phyloP scores from a whole-genome alignment of 2,113 vertebrate species.

The Coreoperca whiteheadi region DNA sequence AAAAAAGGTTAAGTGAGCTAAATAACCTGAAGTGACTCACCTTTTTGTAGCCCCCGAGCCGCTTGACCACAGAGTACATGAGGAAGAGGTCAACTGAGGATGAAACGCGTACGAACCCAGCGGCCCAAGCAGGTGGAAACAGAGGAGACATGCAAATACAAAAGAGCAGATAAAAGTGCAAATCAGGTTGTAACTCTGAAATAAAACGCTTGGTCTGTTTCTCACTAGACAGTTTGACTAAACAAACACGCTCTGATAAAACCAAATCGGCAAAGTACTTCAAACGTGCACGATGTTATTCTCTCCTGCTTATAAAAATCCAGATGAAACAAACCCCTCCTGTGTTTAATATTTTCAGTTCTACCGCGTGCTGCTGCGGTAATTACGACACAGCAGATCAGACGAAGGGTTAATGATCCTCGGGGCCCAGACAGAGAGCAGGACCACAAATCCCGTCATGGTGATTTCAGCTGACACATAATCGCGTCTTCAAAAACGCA shows the following conservation, averaged over 20 bases:
- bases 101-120: not conserved
- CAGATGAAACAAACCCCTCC: not conserved
- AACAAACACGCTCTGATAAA: conserved; percentile 6
- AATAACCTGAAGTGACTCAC: conserved; percentile 62
- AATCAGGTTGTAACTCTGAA: not conserved
- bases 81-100: conserved; percentile 86
- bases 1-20: not conserved
- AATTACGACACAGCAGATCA: not conserved
- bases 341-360: not conserved
- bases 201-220: not conserved
- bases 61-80: conserved; percentile 84
- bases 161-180: conserved; percentile 11
- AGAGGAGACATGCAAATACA: not conserved
- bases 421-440: not conserved
- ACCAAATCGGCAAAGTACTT: not conserved
- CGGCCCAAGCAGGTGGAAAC: not conserved
- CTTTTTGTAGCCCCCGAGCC: conserved; percentile 84
- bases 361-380: not conserved
- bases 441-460: too few species aligned
- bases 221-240: not conserved
- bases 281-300: not conserved
- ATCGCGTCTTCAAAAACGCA: too few species aligned
- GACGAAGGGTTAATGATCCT: not conserved
- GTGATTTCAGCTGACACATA: too few species aligned
- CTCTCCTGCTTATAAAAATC: not conserved